These are phyloP conservation scores for Luscinia luscinia DNA, from an alignment of 2,797 vertebrate genomes.

Conservation along the genomic window DNA sequence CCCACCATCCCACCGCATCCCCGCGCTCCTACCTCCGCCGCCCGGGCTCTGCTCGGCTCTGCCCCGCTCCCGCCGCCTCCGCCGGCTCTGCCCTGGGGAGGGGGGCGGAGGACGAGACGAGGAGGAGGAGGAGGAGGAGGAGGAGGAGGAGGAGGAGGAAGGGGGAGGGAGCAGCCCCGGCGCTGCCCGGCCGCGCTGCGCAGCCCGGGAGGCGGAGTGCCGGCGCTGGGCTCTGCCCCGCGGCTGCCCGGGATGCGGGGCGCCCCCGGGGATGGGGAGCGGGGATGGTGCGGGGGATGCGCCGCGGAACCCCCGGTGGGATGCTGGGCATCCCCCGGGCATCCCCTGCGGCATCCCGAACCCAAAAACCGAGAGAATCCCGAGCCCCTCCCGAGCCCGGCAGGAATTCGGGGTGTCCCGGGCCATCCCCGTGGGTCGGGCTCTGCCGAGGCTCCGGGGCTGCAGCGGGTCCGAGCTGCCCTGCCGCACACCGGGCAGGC, in stretches of 20 bases:
- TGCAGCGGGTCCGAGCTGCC: accelerated
- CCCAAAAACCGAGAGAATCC: not conserved
- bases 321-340: not conserved
- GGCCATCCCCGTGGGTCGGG: accelerated
- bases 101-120: not conserved
- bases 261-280: not conserved
- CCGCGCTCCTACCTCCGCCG: not conserved
- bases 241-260: not conserved
- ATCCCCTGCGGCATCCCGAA: not conserved
- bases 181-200: not conserved
- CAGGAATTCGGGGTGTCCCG: not conserved
- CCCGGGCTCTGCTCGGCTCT: not conserved
- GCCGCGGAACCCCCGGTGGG: not conserved
- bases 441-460: not conserved
- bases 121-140: not conserved
- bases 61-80: not conserved
- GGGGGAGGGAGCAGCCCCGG: not conserved
- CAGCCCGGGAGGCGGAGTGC: constrained; percentile 12
- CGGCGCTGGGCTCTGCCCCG: not conserved
- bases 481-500: not conserved
- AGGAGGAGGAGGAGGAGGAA: not conserved
- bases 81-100: not conserved
- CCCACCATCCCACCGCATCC: not conserved
- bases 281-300: not conserved
- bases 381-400: not conserved